Evolutionary conservation across 2,888 invertebrate species (phyloP), one percentile per base, ranked within the genome.

Genomic region (Trisateles emortualis): DNA sequence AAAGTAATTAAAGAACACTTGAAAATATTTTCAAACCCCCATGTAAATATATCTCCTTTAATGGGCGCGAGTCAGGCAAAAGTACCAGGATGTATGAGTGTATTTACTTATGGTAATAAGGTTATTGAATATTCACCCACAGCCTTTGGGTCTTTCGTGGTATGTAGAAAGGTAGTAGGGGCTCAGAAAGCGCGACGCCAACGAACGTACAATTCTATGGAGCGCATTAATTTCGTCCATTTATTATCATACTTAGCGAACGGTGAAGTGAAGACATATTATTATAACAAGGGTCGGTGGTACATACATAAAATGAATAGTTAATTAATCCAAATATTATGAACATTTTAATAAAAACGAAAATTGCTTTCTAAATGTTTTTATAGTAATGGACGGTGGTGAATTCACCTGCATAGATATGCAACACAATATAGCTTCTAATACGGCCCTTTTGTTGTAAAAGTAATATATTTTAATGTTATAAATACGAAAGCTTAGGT

Each of bases 21-120:
- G 39, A 47, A 64, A 62, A 35, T 50, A 44, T 53, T 48, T 56
- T 33, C 13, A 17, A 9, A 19, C 8, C 41, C 35, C 9, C 14
- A 2, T n/a, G n/a, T n/a, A n/a, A n/a, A n/a, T 14, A 33, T 35
- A 40, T 33, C 30, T 8, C 47, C n/a, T 10, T 17, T 4, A 10
- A 19, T 19, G 16, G n/a, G 11, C 10, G 11, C 26, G 13, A 16
- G 16, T 41, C 10, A 9, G 40, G 11, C 11, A 44, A 40, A 52
- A 48, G 38, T 54, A 52, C 52, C 48, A 11, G 39, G 55, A 61
- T 52, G 59, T 52, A 65, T 65, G 51, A 62, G 67, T 72, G 74
- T 75, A 78, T 78, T 79, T 81, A 72, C 73, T 75, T 76, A 81
- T 81, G 78, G 60, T 79, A 79, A 81, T 79, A 58, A 30, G 29